These are phyloP conservation scores for Odontamblyopus rebecca DNA, from an alignment of 2,797 vertebrate genomes.

Conservation along the genomic window DNA sequence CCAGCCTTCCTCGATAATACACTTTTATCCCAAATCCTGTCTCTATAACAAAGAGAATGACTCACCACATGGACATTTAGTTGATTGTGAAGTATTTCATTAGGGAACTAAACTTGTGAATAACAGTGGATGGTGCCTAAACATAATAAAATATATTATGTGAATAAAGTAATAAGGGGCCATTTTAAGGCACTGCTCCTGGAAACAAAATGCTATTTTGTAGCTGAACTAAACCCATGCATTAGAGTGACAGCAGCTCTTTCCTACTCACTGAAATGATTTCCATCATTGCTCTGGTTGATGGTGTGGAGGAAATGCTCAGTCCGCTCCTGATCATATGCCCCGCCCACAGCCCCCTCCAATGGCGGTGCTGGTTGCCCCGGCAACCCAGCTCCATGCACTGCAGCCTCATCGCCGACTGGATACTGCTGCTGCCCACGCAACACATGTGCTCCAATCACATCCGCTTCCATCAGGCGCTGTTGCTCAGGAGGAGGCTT, in stretches of 20 bases:
- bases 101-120: background rate
- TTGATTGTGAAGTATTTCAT: background rate
- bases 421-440: constrained; percentile 69
- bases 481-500: constrained; percentile 67
- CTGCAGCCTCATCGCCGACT: constrained; percentile 50
- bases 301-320: constrained; percentile 61
- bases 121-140: background rate
- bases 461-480: constrained; percentile 37
- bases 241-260: constrained; percentile 11
- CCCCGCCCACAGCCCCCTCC: constrained; percentile 45
- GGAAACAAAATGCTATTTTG: background rate
- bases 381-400: constrained; percentile 55
- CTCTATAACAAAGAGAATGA: constrained; percentile 51
- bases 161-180: background rate
- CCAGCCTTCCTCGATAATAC: constrained; percentile 82
- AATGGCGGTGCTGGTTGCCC: constrained; percentile 62
- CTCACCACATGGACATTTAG: background rate
- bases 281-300: constrained; percentile 50
- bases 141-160: background rate
- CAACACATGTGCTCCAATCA: constrained; percentile 62
- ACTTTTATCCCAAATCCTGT: constrained; percentile 77
- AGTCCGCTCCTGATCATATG: constrained; percentile 33
- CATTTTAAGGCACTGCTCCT: constrained; percentile 1
- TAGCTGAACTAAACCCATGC: background rate
- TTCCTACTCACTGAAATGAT: constrained; percentile 66